These are phyloP conservation scores for Drosophila kikkawai DNA, from an alignment of 1,140 invertebrate species.

Conservation along the genomic window DNA sequence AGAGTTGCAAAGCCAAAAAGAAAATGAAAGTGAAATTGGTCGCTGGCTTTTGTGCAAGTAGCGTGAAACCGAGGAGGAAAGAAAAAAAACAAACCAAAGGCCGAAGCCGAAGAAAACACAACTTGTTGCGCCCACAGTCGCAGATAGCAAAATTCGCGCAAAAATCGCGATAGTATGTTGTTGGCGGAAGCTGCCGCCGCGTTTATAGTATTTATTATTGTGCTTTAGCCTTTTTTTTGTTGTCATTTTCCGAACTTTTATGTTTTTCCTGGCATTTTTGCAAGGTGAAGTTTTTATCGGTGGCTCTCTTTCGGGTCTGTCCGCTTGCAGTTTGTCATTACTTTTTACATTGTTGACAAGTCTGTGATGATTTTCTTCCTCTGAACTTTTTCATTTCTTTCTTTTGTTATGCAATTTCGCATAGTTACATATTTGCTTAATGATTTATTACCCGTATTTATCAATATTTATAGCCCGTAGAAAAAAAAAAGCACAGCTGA, in stretches of 20 bases:
- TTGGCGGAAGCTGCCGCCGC: slow-evolving; percentile 72
- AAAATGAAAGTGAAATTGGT: slow-evolving; percentile 82
- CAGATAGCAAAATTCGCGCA: slow-evolving; percentile 25
- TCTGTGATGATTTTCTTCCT: slow-evolving; percentile 43
- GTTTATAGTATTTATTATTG: slow-evolving; percentile 67
- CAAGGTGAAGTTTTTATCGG: slow-evolving; percentile 69
- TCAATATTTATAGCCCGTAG: slow-evolving; percentile 36
- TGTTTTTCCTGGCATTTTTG: slow-evolving; percentile 57
- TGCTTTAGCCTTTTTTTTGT: slow-evolving; percentile 45
- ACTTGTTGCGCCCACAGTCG: slow-evolving; percentile 52
- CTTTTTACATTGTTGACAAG: slow-evolving; percentile 60
- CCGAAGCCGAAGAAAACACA: slow-evolving; percentile 39
- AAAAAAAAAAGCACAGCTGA: slow-evolving; percentile 45
- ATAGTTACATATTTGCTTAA: slow-evolving; percentile 16
- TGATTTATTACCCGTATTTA: slow-evolving; percentile 47
- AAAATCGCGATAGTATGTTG: slow-evolving; percentile 45
- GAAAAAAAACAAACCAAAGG: slow-evolving; percentile 27
- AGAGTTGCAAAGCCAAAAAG: slow-evolving; percentile 58
- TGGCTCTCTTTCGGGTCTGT: slow-evolving; percentile 33
- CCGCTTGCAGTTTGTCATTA: slow-evolving; percentile 53
- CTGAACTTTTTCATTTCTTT: slow-evolving; percentile 6
- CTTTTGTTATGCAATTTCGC: slow-evolving; percentile 59
- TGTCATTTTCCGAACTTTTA: slow-evolving; percentile 40
- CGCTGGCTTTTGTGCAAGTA: slow-evolving; percentile 74
- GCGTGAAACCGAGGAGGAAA: slow-evolving; percentile 58